phyloP scores from a whole-genome alignment of 2,797 vertebrate genomes.

The Pelochelys cantorii region DNA sequence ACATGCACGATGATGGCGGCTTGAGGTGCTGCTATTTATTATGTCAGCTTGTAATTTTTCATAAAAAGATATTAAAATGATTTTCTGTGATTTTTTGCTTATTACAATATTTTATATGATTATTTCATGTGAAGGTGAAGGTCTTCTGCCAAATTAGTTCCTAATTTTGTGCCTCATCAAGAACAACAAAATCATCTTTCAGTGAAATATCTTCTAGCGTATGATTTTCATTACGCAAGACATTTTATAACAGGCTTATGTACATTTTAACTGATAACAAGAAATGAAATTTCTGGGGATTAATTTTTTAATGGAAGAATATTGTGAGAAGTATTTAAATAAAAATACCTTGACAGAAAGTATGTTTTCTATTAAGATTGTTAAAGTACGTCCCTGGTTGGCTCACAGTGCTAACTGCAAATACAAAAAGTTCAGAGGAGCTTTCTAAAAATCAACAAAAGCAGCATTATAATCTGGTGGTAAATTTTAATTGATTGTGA shows the following conservation, averaged over 20 bases:
- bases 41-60: rapidly evolving
- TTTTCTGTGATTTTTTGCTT: background rate
- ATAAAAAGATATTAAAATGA: background rate
- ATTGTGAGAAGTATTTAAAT: background rate
- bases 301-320: background rate
- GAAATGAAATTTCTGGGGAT: conserved; percentile 2
- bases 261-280: conserved; percentile 36
- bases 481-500: conserved; percentile 35
- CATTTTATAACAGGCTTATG: background rate
- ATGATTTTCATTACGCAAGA: conserved; percentile 31
- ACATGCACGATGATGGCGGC: background rate
- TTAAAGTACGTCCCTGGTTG: conserved; percentile 1
- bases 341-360: background rate
- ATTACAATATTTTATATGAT: conserved; percentile 4
- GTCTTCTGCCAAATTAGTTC: conserved; percentile 19
- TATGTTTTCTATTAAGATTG: background rate
- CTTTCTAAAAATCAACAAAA: background rate
- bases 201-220: conserved; percentile 2
- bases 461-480: background rate
- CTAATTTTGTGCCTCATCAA: conserved; percentile 14
- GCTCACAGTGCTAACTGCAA: background rate
- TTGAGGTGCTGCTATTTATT: background rate
- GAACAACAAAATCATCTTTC: conserved; percentile 13
- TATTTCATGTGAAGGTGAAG: background rate
- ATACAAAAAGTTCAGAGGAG: background rate